Percentiles rank a stretch among this genome's conserved stretches.
phyloP scores from a whole-genome alignment of 1,140 invertebrate genomes.

The Achroia grisella region DNA sequence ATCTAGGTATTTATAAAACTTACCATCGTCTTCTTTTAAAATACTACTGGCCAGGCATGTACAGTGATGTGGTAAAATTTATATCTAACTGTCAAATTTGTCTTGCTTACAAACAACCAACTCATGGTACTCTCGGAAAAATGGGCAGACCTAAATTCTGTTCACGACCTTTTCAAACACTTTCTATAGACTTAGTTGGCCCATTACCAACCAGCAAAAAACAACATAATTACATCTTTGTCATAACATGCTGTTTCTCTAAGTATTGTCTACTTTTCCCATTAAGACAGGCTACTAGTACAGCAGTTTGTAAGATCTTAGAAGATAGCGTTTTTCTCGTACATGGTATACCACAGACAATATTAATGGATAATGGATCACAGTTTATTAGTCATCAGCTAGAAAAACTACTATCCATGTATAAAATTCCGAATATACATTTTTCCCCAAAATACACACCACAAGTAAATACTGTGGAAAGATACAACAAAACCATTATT shows the following conservation, averaged over 20 bases:
- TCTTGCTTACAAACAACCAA: no score
- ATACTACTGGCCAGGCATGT: conserved; percentile 20
- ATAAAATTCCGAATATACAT: conserved; percentile 1
- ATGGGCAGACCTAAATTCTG: conserved; percentile 6
- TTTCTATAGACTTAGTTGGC: conserved; percentile 3
- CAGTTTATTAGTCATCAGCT: conserved; percentile 1
- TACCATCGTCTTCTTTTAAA: conserved; percentile 13
- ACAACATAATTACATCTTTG: conserved; percentile 1
- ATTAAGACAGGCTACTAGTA: background rate
- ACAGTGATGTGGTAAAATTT: conserved; percentile 16
- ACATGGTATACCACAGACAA: conserved; percentile 5
- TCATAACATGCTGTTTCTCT: no score
- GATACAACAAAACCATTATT: conserved; percentile 1
- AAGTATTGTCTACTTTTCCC: background rate
- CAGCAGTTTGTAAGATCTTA: conserved; percentile 2
- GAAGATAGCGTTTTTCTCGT: conserved; percentile 3
- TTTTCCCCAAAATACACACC: conserved; percentile 2
- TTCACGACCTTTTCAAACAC: no score
- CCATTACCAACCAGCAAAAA: background rate
- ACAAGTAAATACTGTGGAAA: background rate
- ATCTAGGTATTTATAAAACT: conserved; percentile 45
- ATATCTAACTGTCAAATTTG: background rate
- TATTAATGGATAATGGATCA: conserved; percentile 5
- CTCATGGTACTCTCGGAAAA: background rate
- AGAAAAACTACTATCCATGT: background rate